Base-by-base conservation (phyloP, 2,113 vertebrate species). In the Isurus oxyrinchus region DNA sequence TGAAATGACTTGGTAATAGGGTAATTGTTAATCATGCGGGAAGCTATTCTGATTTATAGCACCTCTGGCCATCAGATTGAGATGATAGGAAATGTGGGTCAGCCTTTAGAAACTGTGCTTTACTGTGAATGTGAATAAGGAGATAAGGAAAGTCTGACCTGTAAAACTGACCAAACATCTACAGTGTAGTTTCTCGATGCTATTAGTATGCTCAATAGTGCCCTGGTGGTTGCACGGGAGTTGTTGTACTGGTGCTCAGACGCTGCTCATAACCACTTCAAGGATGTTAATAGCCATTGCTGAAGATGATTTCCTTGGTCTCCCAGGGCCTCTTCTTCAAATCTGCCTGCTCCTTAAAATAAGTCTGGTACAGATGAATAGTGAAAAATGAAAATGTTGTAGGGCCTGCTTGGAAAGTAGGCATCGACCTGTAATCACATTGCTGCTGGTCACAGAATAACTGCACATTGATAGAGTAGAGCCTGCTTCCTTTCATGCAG, bases 1-100 rank as follows among this genome's bases (percentile, higher is more conserved):
- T 90, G 87, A 90, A 90, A 57, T 90, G 59, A 90, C 87, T 59
- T 90, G 87, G 53, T 61, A 59, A 93, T n/a, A 93, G 88, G 27
- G 55, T 59, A 14, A 88, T 55, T 53, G 10, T 91, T 91, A 91
- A 59, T 59, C 14, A 93, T 93, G 55, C n/a, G 13, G 13, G 27
- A 59, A 93, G 35, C 55, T 35, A 59, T 91, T 91, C 53, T 4
- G 10, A 59, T 93, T 59, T 55, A n/a, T 55, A 31, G 11, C 88
- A 61, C 88, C 13, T 61, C 57, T 5, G 4, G 1, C 0, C 31
- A 57, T 16, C 31, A 88, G 55, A 31, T 59, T 59, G 13, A 91
- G 53, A 91, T 88, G 55, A 59, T 16, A 91, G 81, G 16, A 84
- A 49, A 49, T 84, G 5, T 84, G 81, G 31, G 57, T 35, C 31